These are phyloP conservation scores for Gymnothorax reevesii DNA, from an alignment of 2,797 vertebrate genomes.

Conservation along the genomic window DNA sequence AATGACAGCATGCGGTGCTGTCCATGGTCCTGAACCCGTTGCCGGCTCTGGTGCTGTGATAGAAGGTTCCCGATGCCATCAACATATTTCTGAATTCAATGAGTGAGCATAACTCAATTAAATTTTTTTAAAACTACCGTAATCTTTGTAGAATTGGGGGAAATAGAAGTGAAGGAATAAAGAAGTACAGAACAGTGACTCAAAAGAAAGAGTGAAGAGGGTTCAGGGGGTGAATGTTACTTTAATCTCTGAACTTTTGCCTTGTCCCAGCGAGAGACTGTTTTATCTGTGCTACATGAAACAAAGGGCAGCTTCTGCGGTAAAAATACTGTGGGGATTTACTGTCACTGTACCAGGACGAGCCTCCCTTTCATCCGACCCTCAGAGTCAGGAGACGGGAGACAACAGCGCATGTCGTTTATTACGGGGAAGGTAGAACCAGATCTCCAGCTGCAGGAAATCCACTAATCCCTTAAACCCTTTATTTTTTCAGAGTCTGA, in stretches of 20 bases:
- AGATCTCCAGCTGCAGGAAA: constrained; percentile 63
- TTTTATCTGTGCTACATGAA: background rate
- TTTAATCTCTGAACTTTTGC: background rate
- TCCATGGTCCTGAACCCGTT: background rate
- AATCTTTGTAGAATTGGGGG: background rate
- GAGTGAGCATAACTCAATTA: background rate
- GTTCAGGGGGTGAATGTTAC: background rate
- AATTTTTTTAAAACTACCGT: background rate
- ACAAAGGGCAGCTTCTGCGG: constrained; percentile 17
- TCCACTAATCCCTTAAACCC: constrained; percentile 73
- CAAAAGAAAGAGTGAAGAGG: background rate
- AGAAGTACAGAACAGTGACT: too few species aligned
- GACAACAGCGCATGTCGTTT: constrained; percentile 55
- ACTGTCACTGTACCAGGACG: background rate
- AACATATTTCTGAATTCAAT: too few species aligned
- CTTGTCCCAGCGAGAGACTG: background rate
- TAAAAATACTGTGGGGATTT: constrained; percentile 7
- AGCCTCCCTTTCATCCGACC: background rate
- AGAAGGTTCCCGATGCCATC: background rate
- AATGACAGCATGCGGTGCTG: too few species aligned
- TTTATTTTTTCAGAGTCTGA: constrained; percentile 68
- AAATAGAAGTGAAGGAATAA: background rate
- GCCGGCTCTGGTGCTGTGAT: background rate
- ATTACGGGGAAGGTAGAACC: constrained; percentile 59
- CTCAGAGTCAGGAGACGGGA: constrained; percentile 37